Conservation (phyloP, 1,140 invertebrate species). For the Sweltsa coloradensis region DNA sequence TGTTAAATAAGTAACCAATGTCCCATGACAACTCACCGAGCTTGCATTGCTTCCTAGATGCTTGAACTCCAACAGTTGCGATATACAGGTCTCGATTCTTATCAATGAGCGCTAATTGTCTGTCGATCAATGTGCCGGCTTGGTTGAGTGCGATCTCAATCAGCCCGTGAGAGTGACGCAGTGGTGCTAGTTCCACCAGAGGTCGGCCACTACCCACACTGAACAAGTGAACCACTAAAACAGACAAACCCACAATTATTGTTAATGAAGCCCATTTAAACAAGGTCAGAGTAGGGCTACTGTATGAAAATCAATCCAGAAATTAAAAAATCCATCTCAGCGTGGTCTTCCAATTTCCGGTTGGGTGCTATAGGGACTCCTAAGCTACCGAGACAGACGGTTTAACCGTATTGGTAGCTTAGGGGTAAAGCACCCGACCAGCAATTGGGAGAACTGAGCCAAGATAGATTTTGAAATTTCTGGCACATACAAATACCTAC, state of each 20-base stretch:
- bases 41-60: conserved; percentile 45
- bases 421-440: too few species aligned
- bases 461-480: too few species aligned
- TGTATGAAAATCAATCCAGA: too few species aligned
- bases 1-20: not conserved
- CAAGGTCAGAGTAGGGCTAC: too few species aligned
- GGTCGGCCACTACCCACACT: conserved; percentile 57
- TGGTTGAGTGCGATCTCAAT: conserved; percentile 66
- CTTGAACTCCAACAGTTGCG: conserved; percentile 46
- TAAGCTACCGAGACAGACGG: too few species aligned
- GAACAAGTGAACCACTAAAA: conserved; percentile 71
- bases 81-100: conserved; percentile 69
- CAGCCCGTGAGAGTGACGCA: conserved; percentile 49
- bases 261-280: too few species aligned
- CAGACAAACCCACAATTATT: conserved; percentile 15
- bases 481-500: too few species aligned
- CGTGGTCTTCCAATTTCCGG: too few species aligned
- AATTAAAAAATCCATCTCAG: too few species aligned
- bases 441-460: too few species aligned
- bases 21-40: conserved; percentile 54
- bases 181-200: conserved; percentile 51
- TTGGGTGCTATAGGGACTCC: too few species aligned
- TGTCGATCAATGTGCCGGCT: conserved; percentile 51
- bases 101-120: conserved; percentile 69
- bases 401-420: too few species aligned